A percentile compares a stretch with the other conserved stretches of the same genome.
Evolutionary conservation across 2,797 vertebrate genomes (phyloP).

Genomic region (Alauda arvensis): DNA sequence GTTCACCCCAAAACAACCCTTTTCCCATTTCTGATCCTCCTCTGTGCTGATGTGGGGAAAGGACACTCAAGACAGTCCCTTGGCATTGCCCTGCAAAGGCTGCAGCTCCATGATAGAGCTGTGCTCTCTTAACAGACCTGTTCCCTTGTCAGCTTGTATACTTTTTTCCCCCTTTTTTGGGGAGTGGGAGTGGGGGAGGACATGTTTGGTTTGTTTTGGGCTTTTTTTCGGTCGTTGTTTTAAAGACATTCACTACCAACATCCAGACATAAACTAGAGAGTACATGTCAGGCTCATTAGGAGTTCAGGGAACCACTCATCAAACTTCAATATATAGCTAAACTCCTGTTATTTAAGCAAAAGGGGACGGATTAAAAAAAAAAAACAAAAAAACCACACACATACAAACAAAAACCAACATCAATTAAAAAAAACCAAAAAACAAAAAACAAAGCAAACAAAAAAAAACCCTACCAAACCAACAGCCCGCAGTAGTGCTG

Average conservation of each 20-base stretch:
- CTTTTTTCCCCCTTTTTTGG: fast-evolving
- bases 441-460: no score
- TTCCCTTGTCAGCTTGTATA: background rate
- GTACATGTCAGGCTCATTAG: background rate
- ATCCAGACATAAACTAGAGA: background rate
- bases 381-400: background rate
- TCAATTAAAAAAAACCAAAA: background rate
- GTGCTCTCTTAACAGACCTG: background rate
- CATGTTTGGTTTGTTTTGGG: background rate
- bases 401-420: no score
- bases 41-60: background rate
- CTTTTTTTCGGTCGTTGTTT: background rate
- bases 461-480: background rate
- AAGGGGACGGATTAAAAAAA: background rate
- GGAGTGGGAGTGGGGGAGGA: fast-evolving
- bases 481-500: background rate
- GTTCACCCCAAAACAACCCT: background rate
- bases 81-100: background rate
- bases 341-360: background rate
- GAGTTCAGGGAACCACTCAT: background rate
- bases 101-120: background rate
- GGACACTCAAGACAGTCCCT: background rate
- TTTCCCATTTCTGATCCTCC: background rate
- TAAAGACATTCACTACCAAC: background rate
- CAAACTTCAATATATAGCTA: background rate